Evolutionary conservation across 2,888 invertebrate genomes (phyloP), one percentile per base, ranked within the genome.

Genomic region (Myopa tessellatipennis): DNA sequence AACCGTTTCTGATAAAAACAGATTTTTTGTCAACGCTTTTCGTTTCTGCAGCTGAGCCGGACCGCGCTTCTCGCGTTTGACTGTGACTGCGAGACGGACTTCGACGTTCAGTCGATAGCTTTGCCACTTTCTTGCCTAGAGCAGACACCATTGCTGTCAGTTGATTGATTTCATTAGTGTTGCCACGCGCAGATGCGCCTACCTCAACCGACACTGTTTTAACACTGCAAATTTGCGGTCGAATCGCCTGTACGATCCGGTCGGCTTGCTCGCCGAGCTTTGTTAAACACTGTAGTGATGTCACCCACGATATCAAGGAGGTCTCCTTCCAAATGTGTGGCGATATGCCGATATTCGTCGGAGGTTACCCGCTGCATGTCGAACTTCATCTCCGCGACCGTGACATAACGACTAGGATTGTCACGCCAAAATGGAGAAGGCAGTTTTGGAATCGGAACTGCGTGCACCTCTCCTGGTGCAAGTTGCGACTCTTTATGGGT

Each of bases 341-440:
- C 70, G 36, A 76, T 55, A 65, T 65, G 65, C 8, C 69, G 38
- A n/a, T 68, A 75, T 52, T 74, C 74, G 14, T 73, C 73, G 16
- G 73, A 73, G n/a, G n/a, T 40, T 4, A 45, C 4, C 5, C 73
- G 73, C 0, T 73, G 50, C 26, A 73, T 60, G n/a, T 65, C 65
- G 16, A 63, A 65, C 26, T 38, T 52, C 52, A 63, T 74, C 34
- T 74, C 65, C 16, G 74, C 65, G 14, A 74, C 50, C 18, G 65
- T 74, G 12, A 74, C 65, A 55, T 74, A 63, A 3, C 63, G 40
- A 3, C n/a, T 65, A 4, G 74, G 65, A 14, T 65, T 74, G 7
- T 74, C 74, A 26, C 50, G 65, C 74, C 65, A 74, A 26, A 74
- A 74, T 26, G 74, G 74, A 10, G 18, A 50, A 63, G 65, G 74